Evolutionary conservation across 2,888 invertebrate genomes (phyloP).

Genomic region (Fragum fragum): DNA sequence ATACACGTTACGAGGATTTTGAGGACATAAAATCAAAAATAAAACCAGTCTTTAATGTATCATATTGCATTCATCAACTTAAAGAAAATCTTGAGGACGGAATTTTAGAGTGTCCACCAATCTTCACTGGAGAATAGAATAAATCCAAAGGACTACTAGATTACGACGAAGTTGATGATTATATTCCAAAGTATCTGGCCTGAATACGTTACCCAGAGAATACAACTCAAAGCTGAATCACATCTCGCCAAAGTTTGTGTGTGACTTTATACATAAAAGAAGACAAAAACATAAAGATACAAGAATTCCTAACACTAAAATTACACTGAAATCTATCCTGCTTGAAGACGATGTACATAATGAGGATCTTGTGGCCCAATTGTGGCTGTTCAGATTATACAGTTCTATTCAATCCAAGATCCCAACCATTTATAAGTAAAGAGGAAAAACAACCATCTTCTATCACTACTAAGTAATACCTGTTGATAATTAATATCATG

Average conservation of each 20-base stretch:
- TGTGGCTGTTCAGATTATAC: neutral
- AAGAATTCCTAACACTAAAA: neutral
- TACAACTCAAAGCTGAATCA: neutral
- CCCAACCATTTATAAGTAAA: too few relatives aligned
- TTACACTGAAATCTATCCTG: neutral
- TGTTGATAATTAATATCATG: too few relatives aligned
- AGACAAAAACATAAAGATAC: neutral
- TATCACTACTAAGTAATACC: too few relatives aligned
- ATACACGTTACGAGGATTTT: neutral
- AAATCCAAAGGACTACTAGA: neutral
- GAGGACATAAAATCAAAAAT: neutral
- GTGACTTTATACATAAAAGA: constrained; percentile 10
- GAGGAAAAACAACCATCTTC: too few relatives aligned
- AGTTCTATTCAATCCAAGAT: too few relatives aligned
- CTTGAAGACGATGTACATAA: constrained; percentile 1
- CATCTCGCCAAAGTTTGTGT: neutral
- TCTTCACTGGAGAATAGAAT: neutral
- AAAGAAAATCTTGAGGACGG: neutral
- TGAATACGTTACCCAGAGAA: neutral
- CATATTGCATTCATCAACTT: neutral
- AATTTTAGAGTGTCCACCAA: neutral
- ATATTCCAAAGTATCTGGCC: neutral
- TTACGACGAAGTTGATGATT: neutral
- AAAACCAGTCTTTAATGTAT: neutral
- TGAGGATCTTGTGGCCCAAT: neutral